These are phyloP conservation scores for Diplosoma virens DNA, from an alignment of 23 tunicate genomes.

Conservation along the genomic window DNA sequence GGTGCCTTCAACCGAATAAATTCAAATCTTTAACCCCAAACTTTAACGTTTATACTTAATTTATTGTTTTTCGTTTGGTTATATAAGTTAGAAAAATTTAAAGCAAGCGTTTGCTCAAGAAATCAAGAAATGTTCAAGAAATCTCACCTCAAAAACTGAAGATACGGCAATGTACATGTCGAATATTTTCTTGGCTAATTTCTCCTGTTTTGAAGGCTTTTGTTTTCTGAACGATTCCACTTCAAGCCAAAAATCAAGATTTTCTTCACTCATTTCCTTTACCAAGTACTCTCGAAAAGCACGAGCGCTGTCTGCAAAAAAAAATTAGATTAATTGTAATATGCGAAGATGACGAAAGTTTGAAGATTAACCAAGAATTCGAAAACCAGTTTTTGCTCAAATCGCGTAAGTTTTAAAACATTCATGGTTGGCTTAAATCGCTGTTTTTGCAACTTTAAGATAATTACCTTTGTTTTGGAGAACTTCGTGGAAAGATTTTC, in stretches of 20 bases:
- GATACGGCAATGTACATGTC: neutral
- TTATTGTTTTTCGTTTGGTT: no score
- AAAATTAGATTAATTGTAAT: no score
- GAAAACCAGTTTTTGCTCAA: no score
- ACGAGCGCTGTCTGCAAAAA: neutral
- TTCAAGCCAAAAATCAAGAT: constrained; percentile 21
- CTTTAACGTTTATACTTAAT: no score
- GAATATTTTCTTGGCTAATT: constrained; percentile 13
- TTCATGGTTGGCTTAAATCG: no score
- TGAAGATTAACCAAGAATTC: no score
- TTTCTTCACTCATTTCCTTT: constrained; percentile 15
- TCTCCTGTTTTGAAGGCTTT: neutral
- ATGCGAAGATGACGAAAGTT: no score
- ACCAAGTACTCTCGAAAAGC: constrained; percentile 2
- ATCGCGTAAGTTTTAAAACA: no score
- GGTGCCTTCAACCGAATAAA: no score
- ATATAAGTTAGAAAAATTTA: neutral
- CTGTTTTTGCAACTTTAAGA: no score
- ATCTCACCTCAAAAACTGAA: constrained; percentile 5
- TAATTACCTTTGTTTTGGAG: constrained; percentile 2
- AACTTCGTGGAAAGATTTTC: neutral
- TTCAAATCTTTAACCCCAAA: no score
- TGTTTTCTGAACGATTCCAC: neutral
- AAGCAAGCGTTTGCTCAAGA: neutral
- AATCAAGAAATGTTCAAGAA: neutral